These are phyloP conservation scores for Proales similis DNA, from an alignment of 1,140 invertebrate genomes.

Conservation along the genomic window DNA sequence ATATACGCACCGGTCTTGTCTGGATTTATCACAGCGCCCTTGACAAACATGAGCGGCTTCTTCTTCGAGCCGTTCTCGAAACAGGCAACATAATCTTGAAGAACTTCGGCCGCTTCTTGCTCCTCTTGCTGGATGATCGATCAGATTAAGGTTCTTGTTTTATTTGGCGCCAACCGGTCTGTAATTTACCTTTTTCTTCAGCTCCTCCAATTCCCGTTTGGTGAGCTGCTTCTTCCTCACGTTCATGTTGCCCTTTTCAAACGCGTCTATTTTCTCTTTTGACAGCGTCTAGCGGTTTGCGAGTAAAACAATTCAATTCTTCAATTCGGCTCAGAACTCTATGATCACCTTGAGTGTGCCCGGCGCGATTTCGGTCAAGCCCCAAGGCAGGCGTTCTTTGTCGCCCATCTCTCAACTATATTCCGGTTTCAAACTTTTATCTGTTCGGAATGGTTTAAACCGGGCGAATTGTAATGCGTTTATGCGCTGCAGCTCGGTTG, in stretches of 20 bases:
- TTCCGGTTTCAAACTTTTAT: not conserved
- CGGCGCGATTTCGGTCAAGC: constrained; percentile 40
- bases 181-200: constrained; percentile 64
- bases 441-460: not conserved
- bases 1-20: constrained; percentile 36
- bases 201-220: constrained; percentile 77
- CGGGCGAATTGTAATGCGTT: no score
- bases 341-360: constrained; percentile 40
- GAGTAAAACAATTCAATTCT: constrained; percentile 6
- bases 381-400: constrained; percentile 40
- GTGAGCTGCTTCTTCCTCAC: constrained; percentile 65
- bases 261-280: constrained; percentile 65
- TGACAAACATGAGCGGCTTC: constrained; percentile 82
- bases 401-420: constrained; percentile 5
- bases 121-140: constrained; percentile 58
- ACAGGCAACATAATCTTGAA: constrained; percentile 92
- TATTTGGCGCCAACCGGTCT: no score
- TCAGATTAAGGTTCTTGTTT: not conserved
- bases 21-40: constrained; percentile 89
- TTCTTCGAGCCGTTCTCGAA: constrained; percentile 76
- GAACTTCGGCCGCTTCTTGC: constrained; percentile 71
- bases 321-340: no score
- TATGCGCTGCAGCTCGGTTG: no score
- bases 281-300: constrained; percentile 39
- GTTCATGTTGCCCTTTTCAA: constrained; percentile 70